phyloP scores from a whole-genome alignment of 2,113 vertebrate species.

The Cardinalis cardinalis region DNA sequence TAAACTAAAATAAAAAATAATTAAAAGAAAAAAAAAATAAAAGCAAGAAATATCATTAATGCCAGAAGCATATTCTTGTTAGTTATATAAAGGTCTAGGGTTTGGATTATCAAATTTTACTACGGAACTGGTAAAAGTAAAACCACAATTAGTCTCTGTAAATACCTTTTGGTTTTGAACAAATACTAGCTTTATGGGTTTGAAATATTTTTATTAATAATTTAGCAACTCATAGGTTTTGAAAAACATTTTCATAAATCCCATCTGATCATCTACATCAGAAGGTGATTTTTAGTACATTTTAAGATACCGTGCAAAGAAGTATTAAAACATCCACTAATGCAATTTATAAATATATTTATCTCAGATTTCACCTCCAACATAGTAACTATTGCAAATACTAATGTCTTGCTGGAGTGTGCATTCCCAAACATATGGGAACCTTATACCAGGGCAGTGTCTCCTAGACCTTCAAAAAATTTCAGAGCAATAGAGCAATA shows the following conservation, averaged over 20 bases:
- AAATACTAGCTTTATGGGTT: background rate
- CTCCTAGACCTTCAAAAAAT: background rate
- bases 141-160: background rate
- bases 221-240: background rate
- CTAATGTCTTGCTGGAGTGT: background rate
- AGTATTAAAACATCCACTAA: background rate
- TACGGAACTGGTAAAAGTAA: background rate
- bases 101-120: background rate
- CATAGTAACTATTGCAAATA: background rate
- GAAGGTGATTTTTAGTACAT: background rate
- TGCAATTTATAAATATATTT: background rate
- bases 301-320: background rate
- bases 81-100: background rate
- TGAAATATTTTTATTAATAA: background rate
- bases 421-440: background rate
- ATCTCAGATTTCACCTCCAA: background rate
- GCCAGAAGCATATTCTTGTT: background rate
- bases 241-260: background rate
- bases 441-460: background rate
- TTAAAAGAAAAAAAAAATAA: background rate
- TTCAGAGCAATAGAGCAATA: background rate
- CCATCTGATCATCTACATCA: background rate
- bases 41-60: background rate
- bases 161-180: background rate
- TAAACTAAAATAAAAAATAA: slow-evolving; percentile 2